phyloP scores from a whole-genome alignment of 2,797 vertebrate genomes.

The Eidolon dupreanum region DNA sequence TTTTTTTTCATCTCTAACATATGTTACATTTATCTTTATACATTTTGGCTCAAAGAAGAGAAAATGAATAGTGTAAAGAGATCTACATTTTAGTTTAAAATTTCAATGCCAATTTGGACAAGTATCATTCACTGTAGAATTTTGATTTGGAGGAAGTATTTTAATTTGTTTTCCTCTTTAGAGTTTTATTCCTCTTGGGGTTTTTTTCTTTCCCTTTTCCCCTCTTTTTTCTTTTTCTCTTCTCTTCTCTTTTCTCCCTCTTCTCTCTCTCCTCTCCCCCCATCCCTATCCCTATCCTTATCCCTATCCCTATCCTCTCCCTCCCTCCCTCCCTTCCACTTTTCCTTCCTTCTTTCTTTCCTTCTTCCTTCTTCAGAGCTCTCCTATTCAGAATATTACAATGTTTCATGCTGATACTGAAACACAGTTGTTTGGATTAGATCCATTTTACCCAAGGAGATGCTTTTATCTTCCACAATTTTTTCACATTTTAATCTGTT shows the following conservation, averaged over 20 bases:
- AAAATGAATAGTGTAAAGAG: neutral
- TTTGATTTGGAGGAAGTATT: neutral
- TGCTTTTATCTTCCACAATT: neutral
- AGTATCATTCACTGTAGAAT: neutral
- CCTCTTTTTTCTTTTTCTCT: too few relatives aligned
- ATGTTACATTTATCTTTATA: constrained; percentile 40
- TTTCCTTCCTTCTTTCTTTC: neutral
- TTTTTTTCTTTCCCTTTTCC: too few relatives aligned
- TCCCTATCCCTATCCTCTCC: too few relatives aligned
- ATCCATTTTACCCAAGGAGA: neutral
- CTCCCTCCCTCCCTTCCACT: neutral
- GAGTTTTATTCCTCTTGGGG: neutral
- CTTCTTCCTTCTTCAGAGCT: neutral
- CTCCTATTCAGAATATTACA: neutral
- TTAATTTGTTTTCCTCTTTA: neutral
- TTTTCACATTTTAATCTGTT: neutral
- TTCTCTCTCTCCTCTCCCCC: too few relatives aligned
- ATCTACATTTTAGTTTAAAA: constrained; percentile 31
- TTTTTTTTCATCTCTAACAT: constrained; percentile 33
- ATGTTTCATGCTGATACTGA: neutral
- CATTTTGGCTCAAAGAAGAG: constrained; percentile 24
- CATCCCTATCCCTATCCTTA: too few relatives aligned
- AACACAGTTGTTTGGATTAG: neutral
- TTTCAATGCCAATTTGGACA: neutral
- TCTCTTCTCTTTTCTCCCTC: too few relatives aligned